phyloP scores from a whole-genome alignment of 2,113 vertebrate genomes.

The Rhineura floridana region DNA sequence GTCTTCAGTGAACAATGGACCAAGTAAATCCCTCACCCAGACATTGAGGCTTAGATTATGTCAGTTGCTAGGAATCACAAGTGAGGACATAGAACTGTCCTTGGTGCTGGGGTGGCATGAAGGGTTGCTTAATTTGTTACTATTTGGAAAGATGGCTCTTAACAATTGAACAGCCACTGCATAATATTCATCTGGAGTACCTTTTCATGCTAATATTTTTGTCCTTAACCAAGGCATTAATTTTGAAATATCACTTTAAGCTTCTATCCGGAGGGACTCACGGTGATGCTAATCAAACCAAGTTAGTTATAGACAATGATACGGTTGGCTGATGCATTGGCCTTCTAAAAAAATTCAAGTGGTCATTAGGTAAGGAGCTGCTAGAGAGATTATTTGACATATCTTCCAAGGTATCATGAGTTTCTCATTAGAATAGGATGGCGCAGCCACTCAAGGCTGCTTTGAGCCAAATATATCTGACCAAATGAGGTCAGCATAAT shows the following conservation, averaged over 20 bases:
- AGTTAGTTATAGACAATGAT: conserved; percentile 28
- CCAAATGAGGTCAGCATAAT: conserved; percentile 11
- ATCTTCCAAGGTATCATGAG: neutral
- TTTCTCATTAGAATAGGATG: neutral
- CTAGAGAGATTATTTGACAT: conserved; percentile 12
- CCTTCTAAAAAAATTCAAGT: neutral
- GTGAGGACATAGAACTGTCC: neutral
- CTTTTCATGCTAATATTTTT: neutral
- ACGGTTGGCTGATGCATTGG: neutral
- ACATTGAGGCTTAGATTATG: too few relatives aligned
- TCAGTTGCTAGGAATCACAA: too few relatives aligned
- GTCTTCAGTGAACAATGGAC: too few relatives aligned
- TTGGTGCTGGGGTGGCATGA: neutral
- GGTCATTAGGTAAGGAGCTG: conserved; percentile 4
- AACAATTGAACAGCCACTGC: conserved; percentile 1
- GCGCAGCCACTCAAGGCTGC: neutral
- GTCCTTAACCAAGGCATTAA: conserved; percentile 9
- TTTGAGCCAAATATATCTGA: neutral
- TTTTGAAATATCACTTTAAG: conserved; percentile 4
- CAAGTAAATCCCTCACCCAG: too few relatives aligned
- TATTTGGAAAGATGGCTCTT: conserved; percentile 17
- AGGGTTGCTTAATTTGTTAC: conserved; percentile 11
- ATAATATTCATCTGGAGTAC: neutral
- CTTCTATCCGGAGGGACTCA: conserved; percentile 15
- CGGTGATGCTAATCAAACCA: conserved; percentile 24